Evolutionary conservation across 37 sponge, comb jelly and placozoan genomes (phyloP), one percentile per base, ranked within the genome.

Genomic region (Halisarca cf. caerulea): DNA sequence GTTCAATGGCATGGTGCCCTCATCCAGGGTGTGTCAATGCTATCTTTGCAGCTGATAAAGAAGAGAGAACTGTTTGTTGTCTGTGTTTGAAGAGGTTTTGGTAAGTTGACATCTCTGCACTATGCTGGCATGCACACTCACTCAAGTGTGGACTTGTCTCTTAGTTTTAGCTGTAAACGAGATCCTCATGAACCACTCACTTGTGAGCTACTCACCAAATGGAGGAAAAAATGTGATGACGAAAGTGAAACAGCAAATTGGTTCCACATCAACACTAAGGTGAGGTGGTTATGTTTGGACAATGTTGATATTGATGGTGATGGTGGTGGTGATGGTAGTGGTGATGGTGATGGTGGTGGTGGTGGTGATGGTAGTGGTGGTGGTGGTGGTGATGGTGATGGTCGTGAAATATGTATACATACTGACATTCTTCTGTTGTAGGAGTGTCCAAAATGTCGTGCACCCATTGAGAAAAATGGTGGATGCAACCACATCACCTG

Each of bases 401-500:
- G 44, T 74, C 1, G 6, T 37, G 0, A 4, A n/a, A 36, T 2
- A n/a, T 28, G 6, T 28, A 23, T 28, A 62, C 30, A 28, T 30
- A 20, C 24, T 37, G 77, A 43, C 41, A 35, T 7, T 37, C 41
- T n/a, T n/a, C 68, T 66, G 20, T 69, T 3, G 35, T 28, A 91
- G 92, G 92, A 94, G 58, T 96, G 97, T 84, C 92, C 92, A 0
- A 96, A 94, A 85, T 96, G 97, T 83, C 90, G 80, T 51, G 88
- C 92, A 14, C 89, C 97, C 44, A 96, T 96, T 83, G 97, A 96
- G 87, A 96, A 96, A 85, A 94, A 83, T 84, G 97, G 97, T 27
- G 97, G 97, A 40, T 96, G 97, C 69, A 96, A 96, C 45, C 97
- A 96, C 89, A 94, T 96, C 92, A 73, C 89, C 37, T 95, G 95